phyloP scores from a whole-genome alignment of 2,113 vertebrate genomes.

The Turnix velox region DNA sequence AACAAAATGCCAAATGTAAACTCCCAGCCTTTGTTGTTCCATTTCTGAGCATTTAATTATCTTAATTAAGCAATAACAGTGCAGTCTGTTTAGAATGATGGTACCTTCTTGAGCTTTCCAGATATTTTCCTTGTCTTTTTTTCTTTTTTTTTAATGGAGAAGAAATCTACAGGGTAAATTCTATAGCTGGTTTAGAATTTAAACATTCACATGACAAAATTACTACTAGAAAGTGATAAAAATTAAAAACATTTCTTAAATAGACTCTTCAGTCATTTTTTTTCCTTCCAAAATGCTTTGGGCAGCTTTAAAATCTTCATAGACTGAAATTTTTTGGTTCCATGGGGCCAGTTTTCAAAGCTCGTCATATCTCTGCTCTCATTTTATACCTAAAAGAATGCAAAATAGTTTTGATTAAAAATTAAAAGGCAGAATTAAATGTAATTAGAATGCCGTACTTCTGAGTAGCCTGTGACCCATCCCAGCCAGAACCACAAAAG shows the following conservation, averaged over 20 bases:
- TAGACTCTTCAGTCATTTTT: not conserved
- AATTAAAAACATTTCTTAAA: slow-evolving; percentile 46
- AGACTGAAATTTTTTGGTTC: not conserved
- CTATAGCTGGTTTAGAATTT: slow-evolving; percentile 14
- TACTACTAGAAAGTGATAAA: slow-evolving; percentile 44
- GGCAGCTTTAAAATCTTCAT: not conserved
- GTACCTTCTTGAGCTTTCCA: slow-evolving; percentile 21
- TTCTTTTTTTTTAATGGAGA: slow-evolving; percentile 16
- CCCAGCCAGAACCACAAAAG: not conserved
- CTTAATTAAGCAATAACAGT: slow-evolving; percentile 45
- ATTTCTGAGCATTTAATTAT: not conserved
- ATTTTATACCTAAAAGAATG: not conserved
- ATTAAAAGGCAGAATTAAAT: not conserved
- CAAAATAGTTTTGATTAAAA: not conserved
- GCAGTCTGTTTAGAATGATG: slow-evolving; percentile 12
- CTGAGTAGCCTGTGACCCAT: not conserved
- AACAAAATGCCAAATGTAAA: not conserved
- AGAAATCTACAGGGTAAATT: slow-evolving; percentile 6
- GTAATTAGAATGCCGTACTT: not conserved
- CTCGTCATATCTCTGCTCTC: not conserved
- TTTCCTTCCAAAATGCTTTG: not conserved
- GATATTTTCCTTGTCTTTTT: not conserved
- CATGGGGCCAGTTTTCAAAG: not conserved
- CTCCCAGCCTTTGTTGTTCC: not conserved
- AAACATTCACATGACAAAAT: slow-evolving; percentile 35